A percentile compares a stretch with the other conserved stretches of the same genome.
Conservation (phyloP, 2,888 invertebrate species). For the Cosmopolites sordidus region DNA sequence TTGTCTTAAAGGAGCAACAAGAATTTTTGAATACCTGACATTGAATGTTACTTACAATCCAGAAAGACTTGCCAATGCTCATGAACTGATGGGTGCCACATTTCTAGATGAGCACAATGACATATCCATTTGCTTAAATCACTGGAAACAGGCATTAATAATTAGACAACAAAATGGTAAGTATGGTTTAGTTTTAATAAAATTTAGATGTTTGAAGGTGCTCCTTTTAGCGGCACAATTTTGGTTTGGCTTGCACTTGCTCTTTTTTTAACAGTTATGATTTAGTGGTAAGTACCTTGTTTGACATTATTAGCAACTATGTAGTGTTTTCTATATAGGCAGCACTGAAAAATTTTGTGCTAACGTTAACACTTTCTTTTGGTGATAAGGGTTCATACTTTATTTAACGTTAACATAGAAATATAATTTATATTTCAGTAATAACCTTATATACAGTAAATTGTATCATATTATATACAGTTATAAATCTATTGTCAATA, state of each 20-base stretch:
- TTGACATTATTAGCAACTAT: slow-evolving; percentile 1
- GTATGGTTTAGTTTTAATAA: slow-evolving; percentile 12
- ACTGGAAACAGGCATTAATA: slow-evolving; percentile 78
- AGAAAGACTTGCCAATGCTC: slow-evolving; percentile 75
- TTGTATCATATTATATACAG: no score
- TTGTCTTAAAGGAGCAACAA: slow-evolving; percentile 72
- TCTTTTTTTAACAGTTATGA: slow-evolving; percentile 3
- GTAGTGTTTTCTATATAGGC: background rate
- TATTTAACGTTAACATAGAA: no score
- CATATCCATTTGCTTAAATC: slow-evolving; percentile 62
- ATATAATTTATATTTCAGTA: no score
- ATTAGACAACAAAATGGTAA: slow-evolving; percentile 51
- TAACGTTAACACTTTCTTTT: no score
- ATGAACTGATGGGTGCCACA: slow-evolving; percentile 84
- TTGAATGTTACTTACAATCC: slow-evolving; percentile 58
- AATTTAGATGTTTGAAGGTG: slow-evolving; percentile 12
- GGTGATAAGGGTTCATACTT: no score
- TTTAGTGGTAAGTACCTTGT: slow-evolving; percentile 11
- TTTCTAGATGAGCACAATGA: slow-evolving; percentile 85
- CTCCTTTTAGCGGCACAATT: slow-evolving; percentile 13
- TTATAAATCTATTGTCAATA: no score
- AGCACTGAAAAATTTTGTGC: no score
- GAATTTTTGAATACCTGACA: slow-evolving; percentile 68
- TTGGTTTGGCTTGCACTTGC: slow-evolving; percentile 12
- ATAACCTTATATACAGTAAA: no score